Evolutionary conservation across 2,113 vertebrate genomes (phyloP), one percentile per base, ranked within the genome.

Genomic region (Psammodynastes pulverulentus): DNA sequence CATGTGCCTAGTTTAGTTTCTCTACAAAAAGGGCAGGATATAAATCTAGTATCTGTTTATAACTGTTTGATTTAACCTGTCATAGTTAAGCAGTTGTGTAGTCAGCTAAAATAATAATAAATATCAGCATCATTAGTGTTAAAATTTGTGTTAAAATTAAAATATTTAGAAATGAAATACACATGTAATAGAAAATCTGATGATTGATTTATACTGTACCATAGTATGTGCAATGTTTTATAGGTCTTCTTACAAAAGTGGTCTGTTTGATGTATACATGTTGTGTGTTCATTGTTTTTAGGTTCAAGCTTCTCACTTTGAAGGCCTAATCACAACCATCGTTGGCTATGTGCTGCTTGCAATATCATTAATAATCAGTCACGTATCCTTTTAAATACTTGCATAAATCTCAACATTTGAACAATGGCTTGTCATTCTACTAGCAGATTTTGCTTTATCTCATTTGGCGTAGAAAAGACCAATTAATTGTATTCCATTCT

Each of bases 251-350:
- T 53, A 87, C 26, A 29, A 13, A 58, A 49, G 9, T 49, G 10
- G 88, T 49, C 21, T 48, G 29, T 87, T 53, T 46, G 45, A 46
- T 58, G 3, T 84, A 39, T 48, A 48, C n/a, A 43, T 4, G 17
- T 4, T 53, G 34, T 39, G 26, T 56, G 84, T 58, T 39, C 58
- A 4, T 91, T 48, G 15, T 17, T 84, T 97, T 17, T 96, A 99
- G 99, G 97, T 99, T 87, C 98, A 98, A 96, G 99, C 99, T 48
- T 99, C 99, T 92, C 99, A 99, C 94, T 99, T 99, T 94, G 98
- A 99, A 91, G 99, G 99, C 90, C 97, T 99, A 86, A 98, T 99
- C 96, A 99, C 99, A 92, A 99, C 99, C 46, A 98, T 99, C 92
- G 98, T 99, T 0, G 99, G 99, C 24, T 99, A 99, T 93, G 98